A percentile compares a stretch with the other conserved stretches of the same genome.
These are phyloP conservation scores for Pachypanchax playfairii DNA, from an alignment of 2,113 vertebrate species.

Conservation along the genomic window DNA sequence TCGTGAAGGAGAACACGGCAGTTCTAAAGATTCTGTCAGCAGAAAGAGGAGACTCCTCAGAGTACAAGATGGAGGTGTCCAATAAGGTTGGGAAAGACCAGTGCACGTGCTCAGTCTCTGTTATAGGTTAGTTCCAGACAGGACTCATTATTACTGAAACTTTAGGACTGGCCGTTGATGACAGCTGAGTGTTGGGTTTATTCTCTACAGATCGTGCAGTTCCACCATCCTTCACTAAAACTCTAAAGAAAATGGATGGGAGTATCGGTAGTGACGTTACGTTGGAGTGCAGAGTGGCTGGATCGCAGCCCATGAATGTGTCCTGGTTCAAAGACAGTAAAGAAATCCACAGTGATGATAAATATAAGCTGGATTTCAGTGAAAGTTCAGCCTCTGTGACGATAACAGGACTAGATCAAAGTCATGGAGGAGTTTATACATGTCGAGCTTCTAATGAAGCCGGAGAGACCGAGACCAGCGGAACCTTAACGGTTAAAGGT, in stretches of 20 bases:
- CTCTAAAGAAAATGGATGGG: constrained; percentile 86
- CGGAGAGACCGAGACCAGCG: constrained; percentile 87
- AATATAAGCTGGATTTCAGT: constrained; percentile 83
- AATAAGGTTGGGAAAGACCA: constrained; percentile 91
- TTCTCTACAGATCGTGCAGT: constrained; percentile 89
- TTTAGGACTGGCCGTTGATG: not conserved
- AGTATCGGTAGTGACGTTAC: constrained; percentile 75
- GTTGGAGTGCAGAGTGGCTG: constrained; percentile 91
- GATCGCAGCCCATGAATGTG: constrained; percentile 89
- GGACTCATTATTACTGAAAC: not conserved
- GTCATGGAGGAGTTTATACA: constrained; percentile 86
- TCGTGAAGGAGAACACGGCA: constrained; percentile 88
- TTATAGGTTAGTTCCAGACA: constrained; percentile 86
- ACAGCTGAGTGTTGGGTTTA: constrained; percentile 32
- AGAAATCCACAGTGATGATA: constrained; percentile 81
- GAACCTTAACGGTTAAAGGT: constrained; percentile 91
- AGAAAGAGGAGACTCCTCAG: constrained; percentile 88
- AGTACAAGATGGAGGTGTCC: constrained; percentile 91
- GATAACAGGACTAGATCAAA: constrained; percentile 82
- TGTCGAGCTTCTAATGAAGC: constrained; percentile 90
- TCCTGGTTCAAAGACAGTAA: constrained; percentile 90
- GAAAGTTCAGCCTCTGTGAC: constrained; percentile 87
- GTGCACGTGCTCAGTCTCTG: constrained; percentile 87
- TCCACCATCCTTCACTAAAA: constrained; percentile 91
- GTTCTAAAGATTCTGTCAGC: constrained; percentile 88